A percentile compares a stretch with the other conserved stretches of the same genome.
Evolutionary conservation across 2,888 invertebrate genomes (phyloP).

Genomic region (Molorchus minor): DNA sequence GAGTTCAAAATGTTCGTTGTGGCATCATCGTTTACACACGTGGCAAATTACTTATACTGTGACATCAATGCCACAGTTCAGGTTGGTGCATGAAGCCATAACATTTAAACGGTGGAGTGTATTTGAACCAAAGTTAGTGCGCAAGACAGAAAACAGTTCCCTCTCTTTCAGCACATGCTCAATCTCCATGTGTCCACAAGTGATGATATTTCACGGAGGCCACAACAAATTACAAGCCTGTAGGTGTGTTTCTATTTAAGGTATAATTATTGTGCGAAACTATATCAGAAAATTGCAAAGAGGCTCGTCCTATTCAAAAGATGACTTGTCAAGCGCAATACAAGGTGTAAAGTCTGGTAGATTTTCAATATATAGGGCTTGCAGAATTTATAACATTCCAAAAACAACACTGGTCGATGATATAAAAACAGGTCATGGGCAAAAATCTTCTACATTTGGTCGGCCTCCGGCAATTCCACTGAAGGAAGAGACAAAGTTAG

Average conservation of each 20-base stretch:
- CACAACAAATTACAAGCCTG: no score
- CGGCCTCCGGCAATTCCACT: not conserved
- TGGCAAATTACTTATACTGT: no score
- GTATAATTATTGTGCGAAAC: not conserved
- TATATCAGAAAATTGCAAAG: not conserved
- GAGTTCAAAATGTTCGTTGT: no score
- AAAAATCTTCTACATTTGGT: not conserved
- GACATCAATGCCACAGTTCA: no score
- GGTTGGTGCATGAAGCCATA: no score
- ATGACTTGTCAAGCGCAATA: not conserved
- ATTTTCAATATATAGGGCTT: not conserved
- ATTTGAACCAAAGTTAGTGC: no score
- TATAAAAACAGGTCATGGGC: not conserved
- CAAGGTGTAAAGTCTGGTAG: not conserved
- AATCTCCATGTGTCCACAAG: no score
- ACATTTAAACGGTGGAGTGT: no score
- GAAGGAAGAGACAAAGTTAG: not conserved
- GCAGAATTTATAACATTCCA: not conserved
- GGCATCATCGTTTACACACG: no score
- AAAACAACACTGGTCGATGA: not conserved
- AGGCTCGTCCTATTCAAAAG: not conserved
- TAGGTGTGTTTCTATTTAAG: not conserved
- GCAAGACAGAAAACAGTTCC: no score
- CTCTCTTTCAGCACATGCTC: no score
- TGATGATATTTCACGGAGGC: no score